These are phyloP conservation scores for Corythornis vintsioides DNA, from an alignment of 2,113 vertebrate genomes.

Conservation along the genomic window DNA sequence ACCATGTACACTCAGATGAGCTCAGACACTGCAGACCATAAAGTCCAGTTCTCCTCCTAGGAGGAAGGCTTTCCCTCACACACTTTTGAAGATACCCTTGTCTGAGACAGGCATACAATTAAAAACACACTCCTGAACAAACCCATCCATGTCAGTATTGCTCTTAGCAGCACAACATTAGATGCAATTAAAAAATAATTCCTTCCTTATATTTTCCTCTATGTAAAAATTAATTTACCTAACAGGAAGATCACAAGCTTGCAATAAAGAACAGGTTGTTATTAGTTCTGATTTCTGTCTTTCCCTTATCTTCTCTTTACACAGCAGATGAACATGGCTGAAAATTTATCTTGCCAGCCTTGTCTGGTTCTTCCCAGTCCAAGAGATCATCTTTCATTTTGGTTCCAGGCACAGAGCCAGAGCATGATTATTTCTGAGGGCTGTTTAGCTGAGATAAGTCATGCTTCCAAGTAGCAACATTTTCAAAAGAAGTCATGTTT, in stretches of 20 bases:
- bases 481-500: background rate
- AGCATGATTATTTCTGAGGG: background rate
- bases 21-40: background rate
- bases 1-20: background rate
- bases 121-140: background rate
- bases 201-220: background rate
- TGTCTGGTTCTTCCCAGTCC: background rate
- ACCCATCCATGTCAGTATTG: background rate
- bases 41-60: background rate
- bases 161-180: background rate
- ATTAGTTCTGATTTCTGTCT: background rate
- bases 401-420: conserved; percentile 15
- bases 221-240: background rate
- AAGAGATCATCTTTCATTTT: background rate
- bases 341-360: conserved; percentile 2
- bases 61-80: background rate
- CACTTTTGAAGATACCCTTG: background rate
- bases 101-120: background rate
- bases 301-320: conserved; percentile 9
- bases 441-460: conserved; percentile 34
- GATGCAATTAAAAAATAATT: background rate
- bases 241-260: background rate
- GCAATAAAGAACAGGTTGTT: background rate
- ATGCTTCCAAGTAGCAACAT: background rate
- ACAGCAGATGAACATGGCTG: conserved; percentile 1